A percentile compares a stretch with the other conserved stretches of the same genome.
Conservation (phyloP, 2,797 vertebrate genomes). For the Sarcophilus harrisii region DNA sequence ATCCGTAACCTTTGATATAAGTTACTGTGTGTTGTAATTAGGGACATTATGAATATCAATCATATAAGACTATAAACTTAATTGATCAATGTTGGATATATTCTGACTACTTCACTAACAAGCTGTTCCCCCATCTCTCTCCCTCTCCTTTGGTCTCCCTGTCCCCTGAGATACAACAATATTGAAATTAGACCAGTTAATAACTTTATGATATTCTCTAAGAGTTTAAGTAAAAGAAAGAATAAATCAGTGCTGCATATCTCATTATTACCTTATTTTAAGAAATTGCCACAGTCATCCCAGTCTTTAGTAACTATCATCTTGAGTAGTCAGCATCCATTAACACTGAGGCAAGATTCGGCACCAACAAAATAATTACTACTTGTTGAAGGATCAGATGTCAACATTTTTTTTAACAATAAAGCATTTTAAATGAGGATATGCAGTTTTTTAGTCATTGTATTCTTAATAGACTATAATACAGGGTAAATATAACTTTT, state of each 20-base stretch:
- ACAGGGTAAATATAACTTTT: too few relatives aligned
- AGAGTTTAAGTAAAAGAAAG: neutral
- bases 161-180: neutral
- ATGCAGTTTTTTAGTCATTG: too few relatives aligned
- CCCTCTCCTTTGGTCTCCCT: neutral
- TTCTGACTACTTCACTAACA: neutral
- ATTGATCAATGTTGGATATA: neutral
- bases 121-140: neutral
- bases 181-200: neutral
- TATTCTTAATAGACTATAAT: too few relatives aligned
- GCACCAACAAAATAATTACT: too few relatives aligned
- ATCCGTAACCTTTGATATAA: neutral
- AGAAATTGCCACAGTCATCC: neutral
- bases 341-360: neutral
- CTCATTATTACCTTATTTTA: neutral
- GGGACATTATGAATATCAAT: neutral
- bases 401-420: too few relatives aligned
- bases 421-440: too few relatives aligned
- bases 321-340: neutral
- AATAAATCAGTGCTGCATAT: neutral
- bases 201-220: neutral
- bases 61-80: neutral
- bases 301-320: neutral
- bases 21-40: neutral
- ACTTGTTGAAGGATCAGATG: too few relatives aligned